Evolutionary conservation across 2,113 vertebrate species (phyloP).

Genomic region (Micronisus gabar): DNA sequence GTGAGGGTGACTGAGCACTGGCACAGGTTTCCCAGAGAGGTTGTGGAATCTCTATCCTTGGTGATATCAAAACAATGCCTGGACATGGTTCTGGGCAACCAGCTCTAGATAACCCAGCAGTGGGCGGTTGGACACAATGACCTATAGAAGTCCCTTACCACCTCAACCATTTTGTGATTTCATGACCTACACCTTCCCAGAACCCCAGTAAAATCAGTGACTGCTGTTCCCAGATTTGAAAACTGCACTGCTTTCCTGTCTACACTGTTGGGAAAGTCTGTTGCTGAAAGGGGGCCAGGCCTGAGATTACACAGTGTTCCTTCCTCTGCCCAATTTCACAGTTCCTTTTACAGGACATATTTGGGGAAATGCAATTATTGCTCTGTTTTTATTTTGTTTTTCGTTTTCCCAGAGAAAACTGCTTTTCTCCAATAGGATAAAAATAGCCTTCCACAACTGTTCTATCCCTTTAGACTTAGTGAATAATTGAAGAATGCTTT

Average conservation of each 20-base stretch:
- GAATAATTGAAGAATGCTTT: slow-evolving; percentile 69
- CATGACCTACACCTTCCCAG: background rate
- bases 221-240: background rate
- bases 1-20: background rate
- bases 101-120: background rate
- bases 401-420: background rate
- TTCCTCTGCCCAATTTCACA: background rate
- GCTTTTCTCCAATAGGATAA: slow-evolving; percentile 16
- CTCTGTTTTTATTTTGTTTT: background rate
- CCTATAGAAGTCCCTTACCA: background rate
- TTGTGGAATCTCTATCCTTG: background rate
- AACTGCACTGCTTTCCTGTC: background rate
- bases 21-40: background rate
- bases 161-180: background rate
- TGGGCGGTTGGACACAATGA: accelerated
- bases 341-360: background rate
- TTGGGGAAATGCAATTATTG: background rate
- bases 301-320: background rate
- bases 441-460: slow-evolving; percentile 52
- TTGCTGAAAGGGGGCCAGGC: background rate
- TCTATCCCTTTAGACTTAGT: slow-evolving; percentile 40
- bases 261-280: background rate
- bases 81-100: background rate
- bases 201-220: background rate
- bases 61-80: background rate